phyloP scores from a whole-genome alignment of 2,113 vertebrate species.

The Mystacornis crossleyi region DNA sequence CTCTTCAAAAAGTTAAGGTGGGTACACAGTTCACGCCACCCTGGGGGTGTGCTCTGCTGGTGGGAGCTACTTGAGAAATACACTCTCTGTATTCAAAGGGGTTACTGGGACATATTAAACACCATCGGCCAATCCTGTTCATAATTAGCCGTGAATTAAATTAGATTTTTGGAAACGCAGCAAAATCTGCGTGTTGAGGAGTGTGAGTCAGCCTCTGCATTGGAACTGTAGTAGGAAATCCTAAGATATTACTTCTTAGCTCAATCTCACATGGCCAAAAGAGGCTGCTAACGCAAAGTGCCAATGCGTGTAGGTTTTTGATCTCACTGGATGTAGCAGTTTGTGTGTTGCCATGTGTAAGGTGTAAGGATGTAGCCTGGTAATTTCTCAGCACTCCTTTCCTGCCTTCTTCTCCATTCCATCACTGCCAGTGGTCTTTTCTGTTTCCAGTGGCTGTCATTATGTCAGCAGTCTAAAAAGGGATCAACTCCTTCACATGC shows the following conservation, averaged over 20 bases:
- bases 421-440: neutral
- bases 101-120: neutral
- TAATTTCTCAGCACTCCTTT: neutral
- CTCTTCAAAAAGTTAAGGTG: neutral
- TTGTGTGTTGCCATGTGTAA: neutral
- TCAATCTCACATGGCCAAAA: neutral
- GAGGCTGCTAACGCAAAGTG: neutral
- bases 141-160: neutral
- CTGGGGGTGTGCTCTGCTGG: neutral
- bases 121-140: rapidly evolving
- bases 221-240: neutral
- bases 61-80: neutral
- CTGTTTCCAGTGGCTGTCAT: neutral
- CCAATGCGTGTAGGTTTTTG: neutral
- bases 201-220: rapidly evolving
- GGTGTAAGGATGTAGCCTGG: too few species aligned
- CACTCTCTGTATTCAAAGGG: neutral
- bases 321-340: neutral
- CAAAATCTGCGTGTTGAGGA: neutral
- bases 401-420: neutral
- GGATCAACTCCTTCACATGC: neutral
- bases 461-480: neutral
- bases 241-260: neutral
- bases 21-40: neutral
- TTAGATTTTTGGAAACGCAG: neutral